Base-by-base conservation (phyloP, 2,888 invertebrate genomes). In the Agrotis segetum region DNA sequence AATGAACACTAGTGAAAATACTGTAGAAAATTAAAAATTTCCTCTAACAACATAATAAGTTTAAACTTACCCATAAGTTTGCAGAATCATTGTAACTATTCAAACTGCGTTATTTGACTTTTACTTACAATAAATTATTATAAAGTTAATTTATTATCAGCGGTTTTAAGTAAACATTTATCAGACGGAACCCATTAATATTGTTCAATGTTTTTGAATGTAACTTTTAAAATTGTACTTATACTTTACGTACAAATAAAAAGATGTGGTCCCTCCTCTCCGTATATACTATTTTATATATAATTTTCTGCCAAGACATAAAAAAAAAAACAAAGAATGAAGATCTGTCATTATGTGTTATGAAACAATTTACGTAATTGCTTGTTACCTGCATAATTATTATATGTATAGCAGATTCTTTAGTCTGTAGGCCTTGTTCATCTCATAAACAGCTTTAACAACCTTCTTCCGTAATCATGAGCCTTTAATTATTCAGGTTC, bases 281-380 rank as follows among this genome's bases (percentile, higher is more conserved):
- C 6, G n/a, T 1, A 9, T 34, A 34, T n/a, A n/a, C n/a, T n/a
- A n/a, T n/a, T n/a, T 9, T 34, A 34, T 34, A 9, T 21, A 14
- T 17, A 11, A n/a, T 49, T 49, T 68, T 50, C 17, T 19, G n/a
- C 13, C 44, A 3, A 49, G n/a, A 40, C n/a, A 29, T 61, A 40
- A 58, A 47, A n/a, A 49, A 17, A 9, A 13, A 34, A 46, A 49
- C 5, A 29, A 55, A 62, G 14, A 55, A 67, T 50, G 17, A 53
- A 34, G 46, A 50, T 21, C 24, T 63, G 49, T 24, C 16, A 71
- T 69, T 65, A 69, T 17, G 17, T 59, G 44, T 79, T 62, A 70
- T 72, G 65, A 67, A 75, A 75, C 50, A 66, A 34, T 60, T 79
- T 65, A 24, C 53, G n/a, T 67, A 82, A 82, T 70, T 70, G 21